phyloP scores from a whole-genome alignment of 2,113 vertebrate species.

The Otocyon megalotis region DNA sequence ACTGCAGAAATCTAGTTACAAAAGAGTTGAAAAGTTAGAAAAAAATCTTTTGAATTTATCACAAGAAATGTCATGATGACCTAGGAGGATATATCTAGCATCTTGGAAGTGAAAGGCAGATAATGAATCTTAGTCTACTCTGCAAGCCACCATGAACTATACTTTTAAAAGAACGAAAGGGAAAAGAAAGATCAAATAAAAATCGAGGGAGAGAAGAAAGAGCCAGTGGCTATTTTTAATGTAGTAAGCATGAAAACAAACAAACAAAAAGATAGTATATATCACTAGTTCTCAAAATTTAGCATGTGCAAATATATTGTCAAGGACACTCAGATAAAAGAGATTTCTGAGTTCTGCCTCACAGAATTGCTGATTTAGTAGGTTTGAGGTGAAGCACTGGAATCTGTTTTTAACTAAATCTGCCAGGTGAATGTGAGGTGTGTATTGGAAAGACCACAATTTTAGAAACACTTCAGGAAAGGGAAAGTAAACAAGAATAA shows the following conservation, averaged over 20 bases:
- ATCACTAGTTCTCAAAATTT: background rate
- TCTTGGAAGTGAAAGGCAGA: background rate
- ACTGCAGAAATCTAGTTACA: background rate
- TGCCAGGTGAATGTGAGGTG: background rate
- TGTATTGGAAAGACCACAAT: background rate
- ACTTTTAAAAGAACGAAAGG: background rate
- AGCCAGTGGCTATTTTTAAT: background rate
- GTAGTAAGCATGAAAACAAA: background rate
- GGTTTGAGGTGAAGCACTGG: background rate
- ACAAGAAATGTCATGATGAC: slow-evolving; percentile 1
- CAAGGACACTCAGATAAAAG: background rate
- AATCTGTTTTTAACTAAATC: background rate
- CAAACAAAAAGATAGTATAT: background rate
- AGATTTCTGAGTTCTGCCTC: background rate
- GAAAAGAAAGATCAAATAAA: background rate
- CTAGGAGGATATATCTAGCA: background rate
- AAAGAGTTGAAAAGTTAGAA: background rate
- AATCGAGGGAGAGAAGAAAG: background rate
- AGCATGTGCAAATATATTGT: background rate
- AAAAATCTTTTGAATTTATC: slow-evolving; percentile 39
- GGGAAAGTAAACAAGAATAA: background rate
- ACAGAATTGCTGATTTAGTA: background rate
- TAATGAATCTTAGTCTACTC: background rate
- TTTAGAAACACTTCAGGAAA: background rate
- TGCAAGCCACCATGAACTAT: background rate